Evolutionary conservation across 2,113 vertebrate species (phyloP), one percentile per base, ranked within the genome.

Genomic region (Anas platyrhynchos): DNA sequence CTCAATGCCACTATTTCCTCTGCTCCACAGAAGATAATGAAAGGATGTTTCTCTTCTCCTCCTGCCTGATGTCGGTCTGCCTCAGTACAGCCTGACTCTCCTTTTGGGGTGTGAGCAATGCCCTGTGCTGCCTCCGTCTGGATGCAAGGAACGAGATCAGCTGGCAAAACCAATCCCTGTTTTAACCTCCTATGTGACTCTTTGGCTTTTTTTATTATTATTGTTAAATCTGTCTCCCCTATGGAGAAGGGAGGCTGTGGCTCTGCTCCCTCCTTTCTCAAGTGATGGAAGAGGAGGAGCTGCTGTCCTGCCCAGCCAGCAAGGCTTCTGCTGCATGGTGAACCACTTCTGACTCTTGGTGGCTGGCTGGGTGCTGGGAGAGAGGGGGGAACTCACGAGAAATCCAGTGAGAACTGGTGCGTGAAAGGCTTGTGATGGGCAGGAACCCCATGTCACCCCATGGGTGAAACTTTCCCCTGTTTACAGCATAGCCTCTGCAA

Each of bases 41-140:
- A 96, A 96, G 92, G 93, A 97, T 87, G 20, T 88, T 96, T 96
- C 78, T 90, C 55, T 78, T 89, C 83, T 83, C 41, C 31, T 85
- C 50, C 56, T 85, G 74, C 48, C 62, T 88, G 93, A 75, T 86
- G 46, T 76, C 66, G 72, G 68, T 52, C 83, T 94, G 56, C 93
- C 89, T 79, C 22, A 27, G 62, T 90, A 77, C 88, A 91, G 75
- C 90, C 83, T 86, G 80, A 72, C 68, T 76, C 72, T 76, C 52
- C 62, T 88, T 74, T 52, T 13, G 23, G 79, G 54, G 61, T 91
- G 72, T 67, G 55, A 90, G 77, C 78, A 36, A 21, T 44, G 23
- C 88, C 73, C 79, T 14, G 18, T 7, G 27, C 82, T 90, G 88
- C 83, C 71, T 94, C 61, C 3, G 2, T 62, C 66, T 11, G 59